phyloP scores from a whole-genome alignment of 2,113 vertebrate species.

The Prinia subflava region DNA sequence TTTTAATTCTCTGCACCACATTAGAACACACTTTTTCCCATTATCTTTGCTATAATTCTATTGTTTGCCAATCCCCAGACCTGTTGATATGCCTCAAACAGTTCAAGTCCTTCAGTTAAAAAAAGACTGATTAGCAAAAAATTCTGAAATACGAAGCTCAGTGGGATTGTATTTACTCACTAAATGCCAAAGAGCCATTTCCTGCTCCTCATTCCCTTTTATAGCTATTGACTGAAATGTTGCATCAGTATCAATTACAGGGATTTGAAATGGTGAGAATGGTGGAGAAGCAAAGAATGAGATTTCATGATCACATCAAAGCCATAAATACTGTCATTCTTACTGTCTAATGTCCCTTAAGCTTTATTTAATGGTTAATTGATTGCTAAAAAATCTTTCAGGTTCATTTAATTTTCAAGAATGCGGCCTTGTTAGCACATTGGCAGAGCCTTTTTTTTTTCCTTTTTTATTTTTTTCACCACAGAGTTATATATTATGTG shows the following conservation, averaged over 20 bases:
- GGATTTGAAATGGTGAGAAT: constrained; percentile 28
- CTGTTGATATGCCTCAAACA: background rate
- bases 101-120: background rate
- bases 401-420: constrained; percentile 43
- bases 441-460: background rate
- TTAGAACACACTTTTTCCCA: background rate
- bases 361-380: constrained; percentile 47
- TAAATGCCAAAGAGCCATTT: background rate
- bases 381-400: constrained; percentile 17
- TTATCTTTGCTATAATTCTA: background rate
- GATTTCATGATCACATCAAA: constrained; percentile 33
- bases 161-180: background rate
- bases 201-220: background rate
- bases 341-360: background rate
- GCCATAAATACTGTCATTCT: constrained; percentile 31
- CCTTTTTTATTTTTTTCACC: background rate
- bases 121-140: background rate
- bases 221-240: constrained; percentile 28
- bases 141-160: background rate
- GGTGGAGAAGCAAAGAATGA: constrained; percentile 1
- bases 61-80: background rate
- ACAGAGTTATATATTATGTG: constrained; percentile 29
- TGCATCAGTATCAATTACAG: constrained; percentile 20
- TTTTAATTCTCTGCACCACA: background rate
- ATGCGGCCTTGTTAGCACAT: background rate